Evolutionary conservation across 2,797 vertebrate species (phyloP), one percentile per base, ranked within the genome.

Genomic region (Dipus sagitta): DNA sequence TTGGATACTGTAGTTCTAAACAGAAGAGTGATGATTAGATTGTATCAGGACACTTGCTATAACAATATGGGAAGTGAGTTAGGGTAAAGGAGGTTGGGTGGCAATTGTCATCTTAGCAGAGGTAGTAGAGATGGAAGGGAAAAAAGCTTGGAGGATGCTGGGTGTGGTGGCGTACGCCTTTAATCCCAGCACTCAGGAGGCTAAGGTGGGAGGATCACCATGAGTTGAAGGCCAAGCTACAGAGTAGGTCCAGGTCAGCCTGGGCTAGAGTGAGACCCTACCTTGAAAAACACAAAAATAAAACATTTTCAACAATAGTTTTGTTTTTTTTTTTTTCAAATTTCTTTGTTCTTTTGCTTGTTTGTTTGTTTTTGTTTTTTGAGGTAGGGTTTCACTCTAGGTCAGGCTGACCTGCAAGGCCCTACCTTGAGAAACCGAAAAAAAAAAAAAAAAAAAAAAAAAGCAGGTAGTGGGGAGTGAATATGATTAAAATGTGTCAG

Each of bases 1-100:
- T 10, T 83, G 76, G 90, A 54, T 17, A 17, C 75, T 77, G 42
- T 83, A 74, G 65, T 82, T 52, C 77, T 87, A 86, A 88, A 42
- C 21, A 47, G 32, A 71, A 79, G 52, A 77, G 72, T 30, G 54
- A 68, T 24, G 32, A 64, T 58, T 54, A 74, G 64, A 18, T 71
- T 87, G 32, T 23, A 14, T 83, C 65, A 30, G 28, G 91, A 75
- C 23, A 21, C 10, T 90, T 26, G 42, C 24, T 70, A 38, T 20
- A 80, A 20, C 15, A 58, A 10, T 76, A 15, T 75, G 34, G 65
- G 32, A 84, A 32, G 60, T 78, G 38, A 24, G n/a, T 47, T 77
- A 58, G 60, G 84, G 38, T 34, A 89, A 11, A 28, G 2, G 86
- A 74, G 30, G 24, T 34, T 82, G 71, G 32, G 18, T 88, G 78